Conservation (phyloP, 2,797 vertebrate species). For the Siniperca scherzeri region DNA sequence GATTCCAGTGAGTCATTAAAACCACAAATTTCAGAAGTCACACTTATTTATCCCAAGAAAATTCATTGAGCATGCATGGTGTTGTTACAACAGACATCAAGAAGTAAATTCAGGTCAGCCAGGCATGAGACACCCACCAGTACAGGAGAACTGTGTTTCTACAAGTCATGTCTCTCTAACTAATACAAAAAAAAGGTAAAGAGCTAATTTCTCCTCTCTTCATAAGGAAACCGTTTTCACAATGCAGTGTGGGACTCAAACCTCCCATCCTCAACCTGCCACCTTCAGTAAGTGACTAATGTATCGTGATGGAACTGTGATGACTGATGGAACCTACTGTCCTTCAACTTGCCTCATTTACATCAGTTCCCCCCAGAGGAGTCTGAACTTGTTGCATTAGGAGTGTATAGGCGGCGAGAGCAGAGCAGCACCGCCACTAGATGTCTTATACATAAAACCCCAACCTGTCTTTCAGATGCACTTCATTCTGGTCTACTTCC, state of each 20-base stretch:
- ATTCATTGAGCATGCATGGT: background rate
- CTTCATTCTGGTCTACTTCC: background rate
- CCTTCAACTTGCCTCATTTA: conserved; percentile 11
- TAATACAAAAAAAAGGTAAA: background rate
- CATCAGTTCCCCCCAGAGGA: conserved; percentile 13
- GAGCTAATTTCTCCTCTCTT: background rate
- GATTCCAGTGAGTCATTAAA: background rate
- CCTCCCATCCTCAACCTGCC: background rate
- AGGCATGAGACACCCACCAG: background rate
- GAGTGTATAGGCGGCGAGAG: conserved; percentile 10
- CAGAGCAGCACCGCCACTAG: background rate
- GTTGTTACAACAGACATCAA: background rate
- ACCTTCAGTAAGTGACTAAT: background rate
- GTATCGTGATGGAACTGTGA: conserved; percentile 1
- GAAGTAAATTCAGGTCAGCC: background rate
- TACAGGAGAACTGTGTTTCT: background rate
- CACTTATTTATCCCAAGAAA: background rate
- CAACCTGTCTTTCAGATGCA: background rate
- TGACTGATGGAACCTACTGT: background rate
- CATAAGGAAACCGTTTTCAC: background rate
- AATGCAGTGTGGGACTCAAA: background rate
- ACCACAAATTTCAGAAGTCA: background rate
- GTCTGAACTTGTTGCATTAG: conserved; percentile 15
- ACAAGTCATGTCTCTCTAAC: background rate
- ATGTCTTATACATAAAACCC: background rate